These are phyloP conservation scores for Drosophila watanabei DNA, from an alignment of 1,140 invertebrate species.

Conservation along the genomic window DNA sequence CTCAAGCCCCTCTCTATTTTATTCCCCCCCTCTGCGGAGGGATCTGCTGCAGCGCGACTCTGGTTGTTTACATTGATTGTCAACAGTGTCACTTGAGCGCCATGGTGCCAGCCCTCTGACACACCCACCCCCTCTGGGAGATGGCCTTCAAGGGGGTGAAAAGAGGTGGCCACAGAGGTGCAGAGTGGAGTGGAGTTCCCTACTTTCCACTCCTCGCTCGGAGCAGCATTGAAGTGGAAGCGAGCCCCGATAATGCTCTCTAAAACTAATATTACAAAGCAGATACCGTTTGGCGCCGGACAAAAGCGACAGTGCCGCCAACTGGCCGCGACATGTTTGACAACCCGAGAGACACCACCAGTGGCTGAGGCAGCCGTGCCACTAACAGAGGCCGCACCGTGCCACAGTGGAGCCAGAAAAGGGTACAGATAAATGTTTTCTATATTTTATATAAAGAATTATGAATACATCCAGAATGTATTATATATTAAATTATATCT, in stretches of 20 bases:
- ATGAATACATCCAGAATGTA: no score
- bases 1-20: neutral
- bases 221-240: constrained; percentile 77
- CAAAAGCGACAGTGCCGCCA: constrained; percentile 83
- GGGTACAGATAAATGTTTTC: neutral
- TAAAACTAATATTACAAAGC: constrained; percentile 84
- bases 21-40: neutral
- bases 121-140: constrained; percentile 33
- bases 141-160: constrained; percentile 43
- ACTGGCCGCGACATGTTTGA: constrained; percentile 85
- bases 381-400: constrained; percentile 49
- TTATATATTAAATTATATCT: no score
- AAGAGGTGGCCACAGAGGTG: neutral
- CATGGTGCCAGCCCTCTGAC: constrained; percentile 56
- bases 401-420: constrained; percentile 33
- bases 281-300: constrained; percentile 83
- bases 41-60: constrained; percentile 44
- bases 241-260: constrained; percentile 83
- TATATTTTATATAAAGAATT: neutral
- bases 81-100: constrained; percentile 80
- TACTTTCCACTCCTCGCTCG: constrained; percentile 4
- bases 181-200: constrained; percentile 14
- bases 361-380: constrained; percentile 27
- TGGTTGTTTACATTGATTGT: constrained; percentile 78
- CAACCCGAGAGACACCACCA: constrained; percentile 72